phyloP scores from a whole-genome alignment of 2,797 vertebrate species.

The Champsocephalus gunnari region DNA sequence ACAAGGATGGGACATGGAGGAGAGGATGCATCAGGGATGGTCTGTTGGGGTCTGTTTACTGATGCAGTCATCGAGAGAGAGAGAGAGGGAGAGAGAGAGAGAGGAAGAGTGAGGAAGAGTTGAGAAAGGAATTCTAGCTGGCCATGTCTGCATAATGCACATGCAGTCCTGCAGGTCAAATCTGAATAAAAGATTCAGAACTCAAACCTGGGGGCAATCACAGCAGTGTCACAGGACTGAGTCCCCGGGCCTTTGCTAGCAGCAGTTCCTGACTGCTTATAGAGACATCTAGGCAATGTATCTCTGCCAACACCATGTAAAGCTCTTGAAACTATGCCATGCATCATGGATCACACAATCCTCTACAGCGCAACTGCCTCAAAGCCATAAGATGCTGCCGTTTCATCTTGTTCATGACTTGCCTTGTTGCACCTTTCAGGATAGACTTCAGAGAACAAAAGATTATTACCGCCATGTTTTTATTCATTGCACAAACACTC shows the following conservation, averaged over 20 bases:
- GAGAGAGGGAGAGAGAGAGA: constrained; percentile 14
- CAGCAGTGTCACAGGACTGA: constrained; percentile 57
- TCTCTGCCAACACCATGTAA: constrained; percentile 68
- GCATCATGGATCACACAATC: constrained; percentile 55
- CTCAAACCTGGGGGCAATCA: constrained; percentile 47
- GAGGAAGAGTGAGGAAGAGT: constrained; percentile 15
- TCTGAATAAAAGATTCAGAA: constrained; percentile 69
- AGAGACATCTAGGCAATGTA: constrained; percentile 55
- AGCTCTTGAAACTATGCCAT: constrained; percentile 73
- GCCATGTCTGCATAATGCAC: constrained; percentile 73
- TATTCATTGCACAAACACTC: constrained; percentile 33
- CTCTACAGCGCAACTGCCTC: constrained; percentile 49
- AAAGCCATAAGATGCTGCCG: constrained; percentile 41
- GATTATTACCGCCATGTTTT: constrained; percentile 31
- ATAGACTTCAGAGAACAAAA: constrained; percentile 22
- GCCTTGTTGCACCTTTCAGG: constrained; percentile 11
- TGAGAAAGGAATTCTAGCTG: constrained; percentile 58
- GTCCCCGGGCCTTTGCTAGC: constrained; percentile 42
- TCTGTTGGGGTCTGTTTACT: constrained; percentile 83
- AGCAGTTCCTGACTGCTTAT: constrained; percentile 54
- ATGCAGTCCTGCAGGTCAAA: constrained; percentile 76
- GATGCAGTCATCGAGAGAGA: constrained; percentile 78
- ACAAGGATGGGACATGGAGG: constrained; percentile 73
- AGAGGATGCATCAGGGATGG: constrained; percentile 72
- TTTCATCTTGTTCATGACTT: constrained; percentile 22